Conservation (phyloP, 2,797 vertebrate genomes). For the Perodicticus potto region DNA sequence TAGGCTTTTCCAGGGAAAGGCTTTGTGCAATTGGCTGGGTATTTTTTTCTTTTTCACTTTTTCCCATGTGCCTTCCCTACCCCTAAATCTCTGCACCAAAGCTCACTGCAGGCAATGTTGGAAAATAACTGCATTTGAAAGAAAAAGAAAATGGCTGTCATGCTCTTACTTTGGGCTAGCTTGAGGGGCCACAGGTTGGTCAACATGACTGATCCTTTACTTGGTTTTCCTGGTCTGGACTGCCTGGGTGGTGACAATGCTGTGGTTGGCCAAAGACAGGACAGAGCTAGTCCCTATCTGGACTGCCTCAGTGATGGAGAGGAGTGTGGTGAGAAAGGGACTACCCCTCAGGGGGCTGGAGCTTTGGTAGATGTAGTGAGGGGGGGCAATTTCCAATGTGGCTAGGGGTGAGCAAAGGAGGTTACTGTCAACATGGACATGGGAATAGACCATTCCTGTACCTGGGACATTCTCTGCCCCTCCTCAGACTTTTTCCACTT, state of each 20-base stretch:
- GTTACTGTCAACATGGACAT: not conserved
- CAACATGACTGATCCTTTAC: not conserved
- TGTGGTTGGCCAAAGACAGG: not conserved
- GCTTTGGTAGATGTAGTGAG: not conserved
- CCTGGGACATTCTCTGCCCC: not conserved
- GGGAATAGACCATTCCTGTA: not conserved
- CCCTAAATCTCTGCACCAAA: conserved; percentile 77
- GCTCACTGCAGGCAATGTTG: conserved; percentile 66
- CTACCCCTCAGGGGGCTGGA: no score
- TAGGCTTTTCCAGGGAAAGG: conserved; percentile 56
- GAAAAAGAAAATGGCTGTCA: conserved; percentile 43
- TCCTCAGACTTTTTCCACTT: not conserved
- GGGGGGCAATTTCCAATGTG: not conserved
- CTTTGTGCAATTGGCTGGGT: conserved; percentile 53
- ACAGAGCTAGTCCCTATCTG: not conserved
- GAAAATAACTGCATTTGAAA: conserved; percentile 78
- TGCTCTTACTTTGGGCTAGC: conserved; percentile 46
- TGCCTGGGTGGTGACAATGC: not conserved
- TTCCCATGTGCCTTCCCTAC: conserved; percentile 44
- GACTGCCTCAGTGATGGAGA: not conserved
- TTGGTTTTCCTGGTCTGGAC: not conserved
- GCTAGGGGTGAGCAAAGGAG: not conserved
- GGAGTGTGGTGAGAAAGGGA: not conserved
- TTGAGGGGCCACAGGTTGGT: not conserved
- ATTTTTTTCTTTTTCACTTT: not conserved